Base-by-base conservation (phyloP, 1,140 invertebrate species). In the Macrocentrus cingulum region DNA sequence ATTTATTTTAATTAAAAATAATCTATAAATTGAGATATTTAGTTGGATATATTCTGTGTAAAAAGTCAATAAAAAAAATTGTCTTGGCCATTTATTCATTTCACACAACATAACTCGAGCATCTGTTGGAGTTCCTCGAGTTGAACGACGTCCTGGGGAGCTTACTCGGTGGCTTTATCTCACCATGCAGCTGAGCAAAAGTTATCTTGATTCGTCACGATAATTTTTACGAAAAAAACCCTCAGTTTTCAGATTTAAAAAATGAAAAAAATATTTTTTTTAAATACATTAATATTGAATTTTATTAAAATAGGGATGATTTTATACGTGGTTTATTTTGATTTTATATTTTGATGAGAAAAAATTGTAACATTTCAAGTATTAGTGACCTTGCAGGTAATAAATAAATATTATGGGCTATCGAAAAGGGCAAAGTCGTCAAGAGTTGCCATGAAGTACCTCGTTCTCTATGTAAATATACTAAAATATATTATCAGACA, bases 71-170 rank as follows among this genome's bases (percentile, higher is more conserved):
- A n/a, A n/a, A n/a, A n/a, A 20, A 36, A 1, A 37, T 4, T 51
- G 8, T 13, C 25, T n/a, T n/a, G 9, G 32, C 1, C 13, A 56
- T 50, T 75, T 77, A 77, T 66, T 64, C 71, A 74, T 77, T 75
- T 77, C 72, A 77, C 75, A 75, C 68, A 56, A 62, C 66, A 74
- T 72, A 70, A 73, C 64, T 71, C 67, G 66, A 64, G 46, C 16
- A 42, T 42, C 41, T 42, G 41, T 42, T 42, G 41, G 41, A 5
- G 18, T 42, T 16, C 34, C 11, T 42, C 37, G 48, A 7, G 51
- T 50, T 29, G 25, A 29, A 29, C 25, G 25, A 16, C 18, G 41
- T 42, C 41, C 18, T 42, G 41, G 8, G 18, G 18, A 42, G n/a
- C 4, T 39, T 39, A 4, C 15, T 39, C 15, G 8, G 37, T 39